Percentiles rank a stretch among this genome's conserved stretches.
These are phyloP conservation scores for Drosophila suzukii DNA, from an alignment of 1,140 invertebrate species.

Conservation along the genomic window DNA sequence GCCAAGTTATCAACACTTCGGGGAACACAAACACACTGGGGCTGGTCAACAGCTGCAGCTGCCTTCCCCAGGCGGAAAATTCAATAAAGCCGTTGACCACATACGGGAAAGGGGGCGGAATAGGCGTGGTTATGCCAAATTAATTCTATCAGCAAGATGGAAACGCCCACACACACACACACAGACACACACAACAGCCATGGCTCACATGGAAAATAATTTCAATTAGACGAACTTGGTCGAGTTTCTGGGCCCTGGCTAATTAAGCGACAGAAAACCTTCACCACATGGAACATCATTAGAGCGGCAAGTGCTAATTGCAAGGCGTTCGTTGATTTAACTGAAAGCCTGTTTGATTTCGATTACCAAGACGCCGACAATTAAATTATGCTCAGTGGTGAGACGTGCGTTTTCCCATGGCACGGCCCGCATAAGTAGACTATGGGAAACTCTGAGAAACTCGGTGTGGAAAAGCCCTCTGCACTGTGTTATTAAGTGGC, in stretches of 20 bases:
- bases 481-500: conserved; percentile 37
- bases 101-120: background rate
- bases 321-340: conserved; percentile 8
- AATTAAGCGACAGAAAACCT: conserved; percentile 63
- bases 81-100: conserved; percentile 69
- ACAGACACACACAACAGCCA: background rate
- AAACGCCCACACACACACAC: conserved; percentile 2
- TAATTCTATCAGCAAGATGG: conserved; percentile 49
- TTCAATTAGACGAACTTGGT: conserved; percentile 63
- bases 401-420: conserved; percentile 23
- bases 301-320: conserved; percentile 58
- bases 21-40: conserved; percentile 18
- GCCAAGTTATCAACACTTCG: conserved; percentile 35
- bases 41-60: conserved; percentile 61
- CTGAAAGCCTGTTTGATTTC: conserved; percentile 36
- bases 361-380: conserved; percentile 53
- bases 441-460: conserved; percentile 15
- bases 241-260: conserved; percentile 42
- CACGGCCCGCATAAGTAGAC: conserved; percentile 58
- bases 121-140: conserved; percentile 56
- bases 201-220: conserved; percentile 43
- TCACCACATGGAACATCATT: conserved; percentile 31
- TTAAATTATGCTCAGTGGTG: conserved; percentile 62
- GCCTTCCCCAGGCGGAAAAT: conserved; percentile 46
- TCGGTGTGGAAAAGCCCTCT: background rate